Evolutionary conservation across 2,797 vertebrate genomes (phyloP), one percentile per base, ranked within the genome.

Genomic region (Notoglanidium macrostoma): DNA sequence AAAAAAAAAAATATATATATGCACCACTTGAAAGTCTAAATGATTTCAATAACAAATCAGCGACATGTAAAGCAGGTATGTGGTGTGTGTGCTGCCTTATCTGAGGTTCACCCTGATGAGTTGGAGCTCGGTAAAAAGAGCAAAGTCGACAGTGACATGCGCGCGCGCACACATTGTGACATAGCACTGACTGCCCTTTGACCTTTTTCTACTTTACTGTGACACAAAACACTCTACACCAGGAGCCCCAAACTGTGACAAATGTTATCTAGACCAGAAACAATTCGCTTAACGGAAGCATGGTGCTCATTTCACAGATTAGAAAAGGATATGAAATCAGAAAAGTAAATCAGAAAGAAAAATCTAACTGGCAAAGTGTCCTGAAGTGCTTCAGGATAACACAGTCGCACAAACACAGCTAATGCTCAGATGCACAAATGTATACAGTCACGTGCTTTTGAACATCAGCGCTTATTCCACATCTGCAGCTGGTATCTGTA

Each of bases 141-240:
- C 92, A 93, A 92, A 93, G 94, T 95, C 89, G 85, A 93, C 54
- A 76, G 80, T 83, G 87, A 40, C n/a, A n/a, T 23, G 5, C 85
- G 84, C 88, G 54, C 90, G 74, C 14, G 72, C 65, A 49, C 67
- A 83, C 77, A 85, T 87, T 10, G 9, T 35, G 32, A 92, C 85
- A 81, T 12, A 70, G 35, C 11, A 51, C 5, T 14, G 32, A 40
- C 2, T 7, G 35, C 40, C 59, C 79, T 83, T 67, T 32, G 44
- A 29, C 46, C 61, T 63, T 44, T 19, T 63, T 26, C 29, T 44
- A 3, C 35, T 80, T 46, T 23, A 21, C 19, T 35, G 9, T 3
- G 17, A 35, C 12, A 51, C 23, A 17, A 32, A 32, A 15, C 76
- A n/a, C 55, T 35, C 19, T 6, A 35, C 9, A 54, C 19, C 46